phyloP scores from a whole-genome alignment of 1,140 invertebrate species.

The Drosophila pectinifera region DNA sequence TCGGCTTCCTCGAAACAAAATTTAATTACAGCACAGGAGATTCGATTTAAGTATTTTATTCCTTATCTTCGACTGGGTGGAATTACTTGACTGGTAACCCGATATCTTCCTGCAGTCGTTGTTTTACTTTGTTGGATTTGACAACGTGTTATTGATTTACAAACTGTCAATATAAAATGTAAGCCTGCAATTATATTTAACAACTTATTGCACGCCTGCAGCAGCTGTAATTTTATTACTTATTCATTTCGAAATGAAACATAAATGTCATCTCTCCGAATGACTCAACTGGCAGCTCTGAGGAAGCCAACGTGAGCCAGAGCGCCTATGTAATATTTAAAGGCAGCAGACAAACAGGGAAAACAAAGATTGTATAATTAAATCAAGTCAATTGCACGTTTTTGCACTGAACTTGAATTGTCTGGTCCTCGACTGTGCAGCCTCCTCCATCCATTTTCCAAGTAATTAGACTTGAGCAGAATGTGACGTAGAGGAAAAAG shows the following conservation, averaged over 20 bases:
- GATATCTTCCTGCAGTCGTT: conserved; percentile 35
- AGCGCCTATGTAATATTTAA: conserved; percentile 33
- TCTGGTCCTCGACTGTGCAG: conserved; percentile 7
- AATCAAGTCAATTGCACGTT: conserved; percentile 60
- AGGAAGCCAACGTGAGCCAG: conserved; percentile 5
- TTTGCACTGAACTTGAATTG: conserved; percentile 62
- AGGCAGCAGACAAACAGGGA: conserved; percentile 18
- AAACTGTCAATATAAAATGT: conserved; percentile 1
- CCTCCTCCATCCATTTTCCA: conserved; percentile 9
- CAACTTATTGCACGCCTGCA: conserved; percentile 1
- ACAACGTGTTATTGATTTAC: conserved; percentile 31
- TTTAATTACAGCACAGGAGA: conserved; percentile 28
- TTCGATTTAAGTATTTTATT: conserved; percentile 3
- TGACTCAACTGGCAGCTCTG: conserved; percentile 24
- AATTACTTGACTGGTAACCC: conserved; percentile 16
- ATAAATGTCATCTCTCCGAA: background rate
- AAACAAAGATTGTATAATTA: conserved; percentile 58
- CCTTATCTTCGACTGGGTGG: background rate
- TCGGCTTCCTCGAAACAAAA: background rate
- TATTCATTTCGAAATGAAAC: conserved; percentile 8
- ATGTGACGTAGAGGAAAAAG: conserved; percentile 18
- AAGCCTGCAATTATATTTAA: conserved; percentile 9
- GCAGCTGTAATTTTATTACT: conserved; percentile 9
- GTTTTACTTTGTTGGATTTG: conserved; percentile 4
- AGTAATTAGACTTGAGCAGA: conserved; percentile 42